Conservation (phyloP, 2,888 invertebrate genomes). For the Willowsia nigromaculata region DNA sequence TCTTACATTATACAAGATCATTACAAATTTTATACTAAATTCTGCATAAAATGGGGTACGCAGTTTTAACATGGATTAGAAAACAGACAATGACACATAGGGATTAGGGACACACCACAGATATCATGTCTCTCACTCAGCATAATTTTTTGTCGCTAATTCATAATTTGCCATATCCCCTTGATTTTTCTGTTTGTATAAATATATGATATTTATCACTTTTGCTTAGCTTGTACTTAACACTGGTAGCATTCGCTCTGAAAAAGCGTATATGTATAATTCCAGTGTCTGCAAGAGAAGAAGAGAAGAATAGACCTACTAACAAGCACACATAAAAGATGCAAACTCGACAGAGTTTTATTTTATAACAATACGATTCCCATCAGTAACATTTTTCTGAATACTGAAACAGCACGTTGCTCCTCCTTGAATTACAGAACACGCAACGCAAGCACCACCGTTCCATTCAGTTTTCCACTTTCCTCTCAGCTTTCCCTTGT, state of each 20-base stretch:
- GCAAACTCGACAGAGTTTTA: constrained; percentile 9
- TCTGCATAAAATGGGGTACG: no score
- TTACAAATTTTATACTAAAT: no score
- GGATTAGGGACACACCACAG: background rate
- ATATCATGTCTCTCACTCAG: background rate
- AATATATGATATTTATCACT: background rate
- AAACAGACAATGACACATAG: background rate
- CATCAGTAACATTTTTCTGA: background rate
- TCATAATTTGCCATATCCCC: constrained; percentile 6
- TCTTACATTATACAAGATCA: no score
- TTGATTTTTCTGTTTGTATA: background rate
- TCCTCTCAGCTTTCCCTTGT: no score
- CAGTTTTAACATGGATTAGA: no score
- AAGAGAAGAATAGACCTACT: background rate
- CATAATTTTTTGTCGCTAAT: background rate
- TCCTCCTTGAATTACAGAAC: background rate
- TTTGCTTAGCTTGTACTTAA: background rate
- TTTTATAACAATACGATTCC: background rate
- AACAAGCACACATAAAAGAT: background rate
- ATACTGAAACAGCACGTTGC: background rate
- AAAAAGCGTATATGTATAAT: no score
- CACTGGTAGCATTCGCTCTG: no score
- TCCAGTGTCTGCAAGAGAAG: background rate
- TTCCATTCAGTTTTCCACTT: no score
- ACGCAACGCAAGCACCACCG: background rate